Evolutionary conservation across 2,797 vertebrate genomes (phyloP).

Genomic region (Sorex maritimensis): DNA sequence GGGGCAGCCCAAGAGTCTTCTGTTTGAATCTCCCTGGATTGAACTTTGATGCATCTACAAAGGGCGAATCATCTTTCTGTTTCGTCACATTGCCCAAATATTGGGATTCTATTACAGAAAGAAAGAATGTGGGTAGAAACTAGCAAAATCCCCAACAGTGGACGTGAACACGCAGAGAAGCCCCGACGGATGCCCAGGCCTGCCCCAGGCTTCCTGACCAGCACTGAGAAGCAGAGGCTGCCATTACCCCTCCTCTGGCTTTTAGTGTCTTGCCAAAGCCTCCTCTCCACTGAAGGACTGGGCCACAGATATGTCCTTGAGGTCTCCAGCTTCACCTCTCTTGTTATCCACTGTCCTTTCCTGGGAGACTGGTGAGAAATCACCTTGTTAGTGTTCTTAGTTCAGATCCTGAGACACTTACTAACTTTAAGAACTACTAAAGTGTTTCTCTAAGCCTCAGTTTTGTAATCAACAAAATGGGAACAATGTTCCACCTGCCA

Average conservation of each 20-base stretch:
- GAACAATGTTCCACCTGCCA: not conserved
- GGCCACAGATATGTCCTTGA: not conserved
- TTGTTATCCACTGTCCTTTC: not conserved
- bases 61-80: too few species aligned
- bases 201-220: not conserved
- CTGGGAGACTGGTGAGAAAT: not conserved
- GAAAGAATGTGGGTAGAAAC: too few species aligned
- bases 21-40: too few species aligned
- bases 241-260: not conserved
- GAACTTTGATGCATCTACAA: too few species aligned
- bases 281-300: not conserved
- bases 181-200: not conserved
- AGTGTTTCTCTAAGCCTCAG: not conserved
- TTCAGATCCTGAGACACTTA: not conserved
- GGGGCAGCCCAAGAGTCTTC: not conserved
- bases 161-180: not conserved
- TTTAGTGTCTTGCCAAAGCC: too few species aligned
- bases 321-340: too few species aligned
- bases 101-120: too few species aligned
- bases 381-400: not conserved
- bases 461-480: too few species aligned
- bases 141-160: not conserved
- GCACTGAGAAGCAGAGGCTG: not conserved
- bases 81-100: too few species aligned
- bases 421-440: not conserved